Conservation (phyloP, 2,888 invertebrate genomes). For the Odontomyia ornata region DNA sequence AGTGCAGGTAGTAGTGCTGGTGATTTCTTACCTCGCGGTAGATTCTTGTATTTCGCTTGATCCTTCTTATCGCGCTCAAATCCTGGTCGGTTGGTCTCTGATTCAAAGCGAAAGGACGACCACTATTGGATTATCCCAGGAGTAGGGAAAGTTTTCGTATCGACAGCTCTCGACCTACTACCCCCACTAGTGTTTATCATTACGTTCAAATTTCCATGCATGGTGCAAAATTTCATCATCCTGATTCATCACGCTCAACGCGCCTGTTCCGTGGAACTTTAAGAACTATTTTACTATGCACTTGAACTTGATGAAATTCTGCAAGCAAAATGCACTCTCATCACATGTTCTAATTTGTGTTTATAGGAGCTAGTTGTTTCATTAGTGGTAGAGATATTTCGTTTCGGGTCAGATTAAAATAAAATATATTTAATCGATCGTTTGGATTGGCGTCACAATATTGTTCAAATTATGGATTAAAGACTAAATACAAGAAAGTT, state of each 20-base stretch:
- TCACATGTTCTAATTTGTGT: background rate
- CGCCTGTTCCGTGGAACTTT: background rate
- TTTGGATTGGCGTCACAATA: no score
- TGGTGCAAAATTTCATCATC: conserved; percentile 29
- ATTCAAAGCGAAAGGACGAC: conserved; percentile 21
- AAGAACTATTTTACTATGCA: background rate
- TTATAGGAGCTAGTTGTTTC: no score
- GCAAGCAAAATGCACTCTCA: background rate
- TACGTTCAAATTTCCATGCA: background rate
- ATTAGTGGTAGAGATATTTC: no score
- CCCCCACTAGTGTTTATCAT: background rate
- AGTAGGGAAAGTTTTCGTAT: no score
- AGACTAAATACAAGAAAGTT: no score
- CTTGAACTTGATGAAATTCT: background rate
- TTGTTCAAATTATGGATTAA: no score
- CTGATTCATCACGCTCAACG: background rate
- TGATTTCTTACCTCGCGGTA: background rate
- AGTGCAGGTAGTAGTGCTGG: background rate
- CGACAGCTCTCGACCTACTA: no score
- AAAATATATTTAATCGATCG: no score
- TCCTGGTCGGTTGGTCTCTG: background rate
- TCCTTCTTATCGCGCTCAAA: background rate
- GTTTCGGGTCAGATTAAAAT: no score
- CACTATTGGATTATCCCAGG: background rate
- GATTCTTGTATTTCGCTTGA: background rate